Conservation (phyloP, 2,888 invertebrate species). For the Stratiomys singularior region DNA sequence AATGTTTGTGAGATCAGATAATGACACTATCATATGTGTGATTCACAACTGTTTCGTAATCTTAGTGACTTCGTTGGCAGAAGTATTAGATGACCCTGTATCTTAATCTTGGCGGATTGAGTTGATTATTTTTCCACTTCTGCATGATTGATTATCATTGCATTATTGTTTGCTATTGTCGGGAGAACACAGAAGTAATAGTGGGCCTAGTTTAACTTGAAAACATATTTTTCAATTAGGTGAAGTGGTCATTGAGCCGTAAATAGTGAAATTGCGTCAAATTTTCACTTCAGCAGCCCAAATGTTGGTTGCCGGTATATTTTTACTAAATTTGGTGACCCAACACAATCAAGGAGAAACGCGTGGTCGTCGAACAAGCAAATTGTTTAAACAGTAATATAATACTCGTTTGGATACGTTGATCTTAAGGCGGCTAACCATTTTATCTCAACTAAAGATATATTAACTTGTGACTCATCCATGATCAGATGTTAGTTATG, state of each 20-base stretch:
- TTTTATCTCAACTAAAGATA: conserved; percentile 6
- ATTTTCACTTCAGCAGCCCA: background rate
- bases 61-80: too few species aligned
- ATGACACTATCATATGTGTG: too few species aligned
- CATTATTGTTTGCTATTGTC: background rate
- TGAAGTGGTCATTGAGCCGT: background rate
- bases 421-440: conserved; percentile 11
- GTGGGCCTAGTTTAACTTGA: background rate
- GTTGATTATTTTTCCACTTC: too few species aligned
- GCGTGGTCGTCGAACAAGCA: conserved; percentile 15
- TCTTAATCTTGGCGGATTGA: too few species aligned
- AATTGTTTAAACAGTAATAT: background rate
- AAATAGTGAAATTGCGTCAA: background rate
- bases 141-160: too few species aligned
- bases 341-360: background rate
- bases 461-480: background rate
- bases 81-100: too few species aligned
- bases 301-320: background rate
- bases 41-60: too few species aligned
- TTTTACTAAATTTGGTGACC: conserved; percentile 14
- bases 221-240: conserved; percentile 7
- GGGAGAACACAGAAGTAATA: background rate
- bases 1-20: too few species aligned
- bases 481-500: background rate
- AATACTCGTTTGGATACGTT: conserved; percentile 8